Evolutionary conservation across 64 coral and sea anemone species (phyloP).

Genomic region (Catalaphyllia jardinei): DNA sequence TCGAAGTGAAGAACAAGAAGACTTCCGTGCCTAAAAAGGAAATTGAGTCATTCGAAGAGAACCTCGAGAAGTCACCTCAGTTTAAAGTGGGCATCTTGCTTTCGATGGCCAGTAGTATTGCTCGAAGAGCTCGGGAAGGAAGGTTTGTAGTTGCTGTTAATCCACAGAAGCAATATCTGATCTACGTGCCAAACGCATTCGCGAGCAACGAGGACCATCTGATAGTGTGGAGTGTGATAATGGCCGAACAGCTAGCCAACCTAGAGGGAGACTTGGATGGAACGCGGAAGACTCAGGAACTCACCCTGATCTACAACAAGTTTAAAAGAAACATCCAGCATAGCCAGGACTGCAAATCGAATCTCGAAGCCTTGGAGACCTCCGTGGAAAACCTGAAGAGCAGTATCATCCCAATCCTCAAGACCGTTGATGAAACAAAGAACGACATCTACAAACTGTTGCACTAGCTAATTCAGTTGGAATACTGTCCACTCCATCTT

Average conservation of each 20-base stretch:
- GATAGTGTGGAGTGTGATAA: constrained; percentile 46
- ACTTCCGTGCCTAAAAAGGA: background rate
- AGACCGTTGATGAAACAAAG: background rate
- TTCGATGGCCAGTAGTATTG: constrained; percentile 21
- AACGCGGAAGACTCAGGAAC: background rate
- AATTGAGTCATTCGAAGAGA: constrained; percentile 27
- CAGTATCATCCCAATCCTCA: constrained; percentile 2
- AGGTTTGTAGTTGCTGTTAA: constrained; percentile 27
- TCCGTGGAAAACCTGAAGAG: background rate
- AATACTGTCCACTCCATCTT: too few species aligned
- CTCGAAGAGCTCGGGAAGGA: constrained; percentile 4
- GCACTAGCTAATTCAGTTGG: background rate
- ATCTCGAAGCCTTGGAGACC: background rate
- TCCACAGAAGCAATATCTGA: constrained; percentile 12
- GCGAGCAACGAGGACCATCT: background rate
- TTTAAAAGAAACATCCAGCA: background rate
- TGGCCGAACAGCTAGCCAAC: background rate
- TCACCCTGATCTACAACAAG: background rate
- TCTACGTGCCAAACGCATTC: constrained; percentile 48
- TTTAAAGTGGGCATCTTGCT: constrained; percentile 52
- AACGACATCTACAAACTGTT: constrained; percentile 1
- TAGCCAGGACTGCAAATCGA: background rate
- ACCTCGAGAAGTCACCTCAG: background rate
- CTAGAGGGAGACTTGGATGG: background rate
- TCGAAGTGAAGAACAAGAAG: constrained; percentile 14